Evolutionary conservation across 2,888 invertebrate species (phyloP), one percentile per base, ranked within the genome.

Genomic region (Axea sp.): DNA sequence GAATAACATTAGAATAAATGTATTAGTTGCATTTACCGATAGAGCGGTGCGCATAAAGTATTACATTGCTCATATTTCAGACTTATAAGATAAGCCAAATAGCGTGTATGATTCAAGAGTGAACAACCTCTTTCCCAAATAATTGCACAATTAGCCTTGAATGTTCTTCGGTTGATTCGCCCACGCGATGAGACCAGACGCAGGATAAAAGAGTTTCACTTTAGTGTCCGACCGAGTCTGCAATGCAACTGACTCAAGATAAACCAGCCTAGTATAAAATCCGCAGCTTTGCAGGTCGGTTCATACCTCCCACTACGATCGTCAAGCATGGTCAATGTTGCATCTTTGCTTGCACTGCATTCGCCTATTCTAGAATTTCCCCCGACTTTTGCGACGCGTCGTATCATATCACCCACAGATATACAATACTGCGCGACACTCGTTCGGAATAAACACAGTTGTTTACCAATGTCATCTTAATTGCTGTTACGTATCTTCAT

Each of bases 361-460:
- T 75, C 71, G 62, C 71, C 79, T 83, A 84, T 80, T 81, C 82
- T 82, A 84, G 83, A 82, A 82, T 78, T 76, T 64, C 14, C 8
- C 8, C 24, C 6, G 11, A 6, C 7, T 17, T 14, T 17, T 17
- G 8, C 14, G 28, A 4, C 11, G 7, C 43, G 6, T 14, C 9
- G 12, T 12, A 24, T 2, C 30, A 6, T 17, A 4, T 28, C 30
- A 6, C 15, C 1, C 17, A 1, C 4, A 26, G 0, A 7, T 12
- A 37, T 5, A 7, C 15, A 17, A 22, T 39, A 22, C 22, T 8
- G 6, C n/a, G 39, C 22, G 11, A 11, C 49, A 65, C 47, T 33
- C 67, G 43, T 31, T 49, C n/a, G n/a, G n/a, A n/a, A n/a, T n/a
- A n/a, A n/a, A n/a, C n/a, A n/a, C n/a, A n/a, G n/a, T n/a, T n/a